Base-by-base conservation (phyloP, 53 echinoderm and acorn worm genomes). In the Echinometra lucunter region DNA sequence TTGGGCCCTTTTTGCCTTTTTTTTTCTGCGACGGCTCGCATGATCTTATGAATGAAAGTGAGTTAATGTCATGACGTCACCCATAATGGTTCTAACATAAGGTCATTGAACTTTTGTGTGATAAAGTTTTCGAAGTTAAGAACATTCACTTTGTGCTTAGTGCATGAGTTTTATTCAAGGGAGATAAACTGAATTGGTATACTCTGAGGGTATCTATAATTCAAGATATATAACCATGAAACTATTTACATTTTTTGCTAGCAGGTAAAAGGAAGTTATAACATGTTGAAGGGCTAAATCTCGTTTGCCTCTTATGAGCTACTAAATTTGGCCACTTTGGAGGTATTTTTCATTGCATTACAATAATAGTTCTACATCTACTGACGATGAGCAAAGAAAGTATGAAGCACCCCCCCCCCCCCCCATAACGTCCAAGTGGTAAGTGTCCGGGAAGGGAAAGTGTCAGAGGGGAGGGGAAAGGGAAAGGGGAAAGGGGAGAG, bases 31-130 rank as follows among this genome's bases (percentile, higher is more conserved):
- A 69, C 23, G 40, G 60, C 58, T 37, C 60, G 21, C 37, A 45
- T 37, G 47, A 85, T 37, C 63, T 63, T 47, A 69, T 91, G 91
- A 91, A 91, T 91, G 90, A 90, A 90, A 60, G 66, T 1, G 91
- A 91, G 42, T 44, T 91, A 69, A n/a, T 44, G 30, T n/a, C 47
- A 91, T 91, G 91, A 91, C 91, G 70, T 91, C 91, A 91, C 60
- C 7, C 25, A 23, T 89, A 60, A 89, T 89, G 63, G 13, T 16
- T 44, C 27, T 45, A 67, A 18, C 66, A 45, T 66, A 91, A 69
- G 91, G 91, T 70, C 91, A 91, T 44, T 91, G 91, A 91, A 91
- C 91, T 91, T 91, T 25, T 44, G 47, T 45, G 85, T 85, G 27
- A 49, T 49, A 49, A 81, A 49, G 28, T 13, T 45, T 53, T 10